Evolutionary conservation across 2,888 invertebrate genomes (phyloP), one percentile per base, ranked within the genome.

Genomic region (Aleiodes leptofemur): DNA sequence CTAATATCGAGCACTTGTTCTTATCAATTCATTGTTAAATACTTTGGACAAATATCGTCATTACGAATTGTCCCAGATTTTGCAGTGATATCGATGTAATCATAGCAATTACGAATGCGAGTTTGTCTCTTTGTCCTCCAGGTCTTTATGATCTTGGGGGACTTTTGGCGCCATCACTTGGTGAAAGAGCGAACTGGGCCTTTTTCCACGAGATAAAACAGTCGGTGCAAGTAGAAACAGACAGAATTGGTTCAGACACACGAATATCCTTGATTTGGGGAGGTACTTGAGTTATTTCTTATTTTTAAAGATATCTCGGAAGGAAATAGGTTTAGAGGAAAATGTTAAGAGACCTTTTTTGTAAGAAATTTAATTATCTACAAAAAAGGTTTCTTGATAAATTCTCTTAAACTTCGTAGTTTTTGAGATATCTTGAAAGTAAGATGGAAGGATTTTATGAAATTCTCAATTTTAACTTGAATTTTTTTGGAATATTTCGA

Each of bases 31-130:
- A 64, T 64, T 64, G 64, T 64, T 64, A 48, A 64, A 48, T 64
- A 48, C 64, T 23, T 14, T 51, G 14, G 53, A 68, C 48, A 48
- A 51, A 68, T 51, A 31, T 29, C n/a, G 9, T 68, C 53, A 68
- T 68, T 68, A 68, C 23, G 16, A 50, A 68, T 29, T 68, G 68
- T 31, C 68, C 68, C 38, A 68, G 68, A 68, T 68, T 68, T 43
- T 43, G 50, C 23, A 68, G 68, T 34, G 51, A 68, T 68, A 68
- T 68, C 50, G 64, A 64, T 48, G 59, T 59, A 59, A 59, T 59
- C 29, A 59, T 59, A 34, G 38, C 59, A 38, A 59, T 59, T 31
- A 64, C 48, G 61, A 14, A 38, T 14, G 13, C 14, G 38, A 38
- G 8, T 8, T 13, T 11, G 14, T 48, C 48, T 48, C 48, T 64